Percentiles rank a stretch among this genome's conserved stretches.
Conservation (phyloP, 2,797 vertebrate species). For the Enteromius viviparus region DNA sequence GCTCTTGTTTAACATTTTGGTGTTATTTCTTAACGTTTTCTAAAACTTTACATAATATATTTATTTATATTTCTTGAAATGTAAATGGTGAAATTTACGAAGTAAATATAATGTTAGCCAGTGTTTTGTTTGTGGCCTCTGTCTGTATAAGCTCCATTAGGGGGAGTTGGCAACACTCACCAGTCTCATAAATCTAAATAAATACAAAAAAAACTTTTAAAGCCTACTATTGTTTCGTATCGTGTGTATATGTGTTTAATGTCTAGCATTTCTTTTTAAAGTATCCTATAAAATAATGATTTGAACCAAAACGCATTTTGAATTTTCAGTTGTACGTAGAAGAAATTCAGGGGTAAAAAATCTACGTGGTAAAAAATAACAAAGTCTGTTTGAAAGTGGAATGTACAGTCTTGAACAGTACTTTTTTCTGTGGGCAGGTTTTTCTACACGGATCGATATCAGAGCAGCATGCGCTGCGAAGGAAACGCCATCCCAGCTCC, state of each 20-base stretch:
- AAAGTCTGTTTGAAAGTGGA: conserved; percentile 14
- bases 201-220: not conserved
- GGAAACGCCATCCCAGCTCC: conserved; percentile 82
- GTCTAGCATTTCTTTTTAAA: not conserved
- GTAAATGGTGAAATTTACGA: not conserved
- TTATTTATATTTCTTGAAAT: not conserved
- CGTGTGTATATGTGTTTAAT: not conserved
- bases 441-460: conserved; percentile 88
- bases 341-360: not conserved
- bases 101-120: not conserved
- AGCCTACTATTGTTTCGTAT: not conserved
- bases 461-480: conserved; percentile 83
- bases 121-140: not conserved
- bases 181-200: not conserved
- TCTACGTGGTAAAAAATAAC: not conserved
- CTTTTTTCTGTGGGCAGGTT: conserved; percentile 74
- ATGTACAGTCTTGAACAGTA: conserved; percentile 51
- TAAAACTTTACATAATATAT: not conserved
- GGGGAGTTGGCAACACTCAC: conserved; percentile 11
- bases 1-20: conserved; percentile 14
- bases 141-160: conserved; percentile 4
- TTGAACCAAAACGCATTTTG: not conserved
- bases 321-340: not conserved
- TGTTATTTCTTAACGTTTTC: not conserved
- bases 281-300: not conserved